phyloP scores from a whole-genome alignment of 1,140 invertebrate genomes.

The Leptinotarsa undecemlineata region DNA sequence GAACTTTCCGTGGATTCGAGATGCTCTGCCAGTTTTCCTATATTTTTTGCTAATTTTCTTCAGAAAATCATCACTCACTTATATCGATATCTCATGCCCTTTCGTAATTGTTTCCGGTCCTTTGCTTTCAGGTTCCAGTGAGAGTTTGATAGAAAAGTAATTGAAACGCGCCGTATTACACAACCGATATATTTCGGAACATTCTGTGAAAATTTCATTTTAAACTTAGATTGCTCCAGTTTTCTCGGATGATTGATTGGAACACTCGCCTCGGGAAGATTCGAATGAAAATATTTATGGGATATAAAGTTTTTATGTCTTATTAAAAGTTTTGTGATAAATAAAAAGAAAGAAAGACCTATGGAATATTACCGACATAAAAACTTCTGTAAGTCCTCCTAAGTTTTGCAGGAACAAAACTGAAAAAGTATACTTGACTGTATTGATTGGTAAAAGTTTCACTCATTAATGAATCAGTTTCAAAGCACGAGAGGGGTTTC shows the following conservation, averaged over 20 bases:
- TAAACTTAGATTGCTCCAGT: conserved; percentile 35
- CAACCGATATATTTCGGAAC: neutral
- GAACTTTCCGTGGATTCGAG: too few relatives aligned
- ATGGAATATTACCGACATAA: conserved; percentile 8
- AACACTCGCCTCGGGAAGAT: conserved; percentile 15
- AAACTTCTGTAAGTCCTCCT: neutral
- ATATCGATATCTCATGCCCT: neutral
- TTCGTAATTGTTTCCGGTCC: neutral
- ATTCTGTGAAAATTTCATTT: conserved; percentile 32
- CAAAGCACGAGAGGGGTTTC: too few relatives aligned
- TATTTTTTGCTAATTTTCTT: neutral
- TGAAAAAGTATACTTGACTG: neutral
- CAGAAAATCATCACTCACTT: neutral
- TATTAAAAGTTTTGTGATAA: conserved; percentile 27
- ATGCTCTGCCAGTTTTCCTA: too few relatives aligned
- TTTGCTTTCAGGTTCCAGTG: neutral
- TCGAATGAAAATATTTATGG: conserved; percentile 26
- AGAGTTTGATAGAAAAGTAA: neutral
- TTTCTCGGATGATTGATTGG: conserved; percentile 28
- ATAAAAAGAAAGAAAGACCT: conserved; percentile 13
- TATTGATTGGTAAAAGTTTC: too few relatives aligned
- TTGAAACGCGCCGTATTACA: neutral
- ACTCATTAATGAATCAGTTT: too few relatives aligned
- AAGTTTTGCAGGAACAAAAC: neutral
- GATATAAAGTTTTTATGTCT: conserved; percentile 27